A percentile compares a stretch with the other conserved stretches of the same genome.
phyloP scores from a whole-genome alignment of 2,113 vertebrate species.

The Podocnemis expansa region DNA sequence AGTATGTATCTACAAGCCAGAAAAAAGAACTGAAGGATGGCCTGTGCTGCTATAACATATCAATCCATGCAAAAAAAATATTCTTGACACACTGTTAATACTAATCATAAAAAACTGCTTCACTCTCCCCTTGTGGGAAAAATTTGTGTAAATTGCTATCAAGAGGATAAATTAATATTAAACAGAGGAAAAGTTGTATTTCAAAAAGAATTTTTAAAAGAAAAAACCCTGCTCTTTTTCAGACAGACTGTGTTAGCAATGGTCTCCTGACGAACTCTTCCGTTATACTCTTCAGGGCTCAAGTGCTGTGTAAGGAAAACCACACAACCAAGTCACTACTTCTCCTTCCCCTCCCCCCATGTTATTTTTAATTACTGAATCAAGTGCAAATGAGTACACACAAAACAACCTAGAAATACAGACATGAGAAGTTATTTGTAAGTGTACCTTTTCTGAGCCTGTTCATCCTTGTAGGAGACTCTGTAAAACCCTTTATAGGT shows the following conservation, averaged over 20 bases:
- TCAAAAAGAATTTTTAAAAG: background rate
- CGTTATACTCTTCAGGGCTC: background rate
- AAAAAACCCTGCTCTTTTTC: background rate
- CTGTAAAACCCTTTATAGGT: constrained; percentile 92
- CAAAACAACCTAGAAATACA: background rate
- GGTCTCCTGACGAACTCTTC: background rate
- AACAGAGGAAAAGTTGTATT: background rate
- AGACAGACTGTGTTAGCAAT: background rate
- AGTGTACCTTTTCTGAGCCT: constrained; percentile 75
- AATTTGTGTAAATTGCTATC: background rate
- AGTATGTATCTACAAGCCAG: background rate
- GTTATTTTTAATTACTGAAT: background rate
- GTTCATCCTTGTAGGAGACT: constrained; percentile 85
- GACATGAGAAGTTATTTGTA: background rate
- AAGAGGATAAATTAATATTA: background rate
- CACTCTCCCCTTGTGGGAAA: no score
- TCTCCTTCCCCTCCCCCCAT: background rate
- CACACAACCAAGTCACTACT: background rate
- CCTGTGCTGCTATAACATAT: background rate
- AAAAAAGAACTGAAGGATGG: background rate
- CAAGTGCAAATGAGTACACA: background rate
- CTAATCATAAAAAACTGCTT: background rate
- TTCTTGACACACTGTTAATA: background rate
- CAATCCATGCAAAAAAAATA: background rate
- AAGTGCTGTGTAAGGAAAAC: background rate